Evolutionary conservation across 2,113 vertebrate genomes (phyloP), one percentile per base, ranked within the genome.

Genomic region (Caracal caracal): DNA sequence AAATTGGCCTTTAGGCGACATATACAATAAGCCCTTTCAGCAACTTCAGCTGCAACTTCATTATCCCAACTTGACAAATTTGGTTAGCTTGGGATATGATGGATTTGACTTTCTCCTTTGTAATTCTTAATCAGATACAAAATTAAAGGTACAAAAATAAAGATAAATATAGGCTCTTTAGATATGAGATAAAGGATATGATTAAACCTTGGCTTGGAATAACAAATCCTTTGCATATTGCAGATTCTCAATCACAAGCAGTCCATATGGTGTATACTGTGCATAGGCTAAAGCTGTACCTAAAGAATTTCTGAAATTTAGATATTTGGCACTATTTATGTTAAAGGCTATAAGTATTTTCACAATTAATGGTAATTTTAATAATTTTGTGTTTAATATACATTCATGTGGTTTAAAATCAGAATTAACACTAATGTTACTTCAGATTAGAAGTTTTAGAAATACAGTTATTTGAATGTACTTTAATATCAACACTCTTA

Each of bases 401-500:
- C 30, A 85, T 53, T 87, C 51, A 43, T 94, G 90, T 91, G 4
- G 33, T 80, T 97, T 94, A 79, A 96, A 95, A 43, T 63, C 30
- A 43, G 63, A 87, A 89, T 80, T 79, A 83, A 40, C 37, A n/a
- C 33, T 35, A 59, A 75, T 51, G 28, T 26, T 73, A 66, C 35
- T 81, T 95, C 68, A 83, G 59, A 28, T 94, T 79, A 40, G 16
- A 70, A 71, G 40, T 93, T 97, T 93, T 53, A 80, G 35, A 94
- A 87, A 97, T 97, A 96, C 96, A 95, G 96, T 43, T 94, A 90
- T 93, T 95, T 78, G 91, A 97, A 96, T 98, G 59, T 82, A 96
- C 96, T 96, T 97, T 76, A 28, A 95, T 87, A 78, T 89, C 95
- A 97, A 35, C 94, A 89, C 97, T 97, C 40, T 86, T 95, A 89